phyloP scores from a whole-genome alignment of 1,140 invertebrate species.

The Drosophila sulfurigaster region DNA sequence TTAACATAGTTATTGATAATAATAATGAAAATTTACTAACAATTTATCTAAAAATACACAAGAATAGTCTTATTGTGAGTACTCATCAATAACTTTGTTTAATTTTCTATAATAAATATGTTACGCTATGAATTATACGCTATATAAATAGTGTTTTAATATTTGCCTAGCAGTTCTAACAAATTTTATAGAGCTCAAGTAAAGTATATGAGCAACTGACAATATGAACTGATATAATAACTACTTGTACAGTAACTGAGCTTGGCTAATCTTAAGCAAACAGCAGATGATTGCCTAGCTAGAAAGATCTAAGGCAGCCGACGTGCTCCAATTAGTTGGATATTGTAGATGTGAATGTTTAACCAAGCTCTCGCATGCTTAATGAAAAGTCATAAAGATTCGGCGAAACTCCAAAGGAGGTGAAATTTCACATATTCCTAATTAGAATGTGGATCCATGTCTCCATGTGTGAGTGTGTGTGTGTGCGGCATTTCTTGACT shows the following conservation, averaged over 20 bases:
- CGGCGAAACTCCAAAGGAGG: constrained; percentile 25
- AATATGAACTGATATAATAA: background rate
- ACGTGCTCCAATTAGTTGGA: background rate
- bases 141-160: too few species aligned
- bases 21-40: too few species aligned
- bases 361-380: constrained; percentile 14
- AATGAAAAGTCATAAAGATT: constrained; percentile 45
- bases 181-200: too few species aligned
- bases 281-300: constrained; percentile 8
- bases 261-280: background rate
- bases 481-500: constrained; percentile 38
- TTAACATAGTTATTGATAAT: too few species aligned
- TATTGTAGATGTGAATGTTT: constrained; percentile 8
- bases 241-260: background rate
- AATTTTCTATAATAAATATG: too few species aligned
- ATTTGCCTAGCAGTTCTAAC: too few species aligned
- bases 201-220: background rate
- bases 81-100: too few species aligned
- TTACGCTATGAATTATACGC: too few species aligned
- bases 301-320: constrained; percentile 27
- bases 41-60: too few species aligned
- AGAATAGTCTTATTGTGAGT: too few species aligned
- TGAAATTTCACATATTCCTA: constrained; percentile 40
- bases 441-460: constrained; percentile 44
- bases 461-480: background rate